Evolutionary conservation across 2,888 invertebrate genomes (phyloP).

Genomic region (Brenthis daphne): DNA sequence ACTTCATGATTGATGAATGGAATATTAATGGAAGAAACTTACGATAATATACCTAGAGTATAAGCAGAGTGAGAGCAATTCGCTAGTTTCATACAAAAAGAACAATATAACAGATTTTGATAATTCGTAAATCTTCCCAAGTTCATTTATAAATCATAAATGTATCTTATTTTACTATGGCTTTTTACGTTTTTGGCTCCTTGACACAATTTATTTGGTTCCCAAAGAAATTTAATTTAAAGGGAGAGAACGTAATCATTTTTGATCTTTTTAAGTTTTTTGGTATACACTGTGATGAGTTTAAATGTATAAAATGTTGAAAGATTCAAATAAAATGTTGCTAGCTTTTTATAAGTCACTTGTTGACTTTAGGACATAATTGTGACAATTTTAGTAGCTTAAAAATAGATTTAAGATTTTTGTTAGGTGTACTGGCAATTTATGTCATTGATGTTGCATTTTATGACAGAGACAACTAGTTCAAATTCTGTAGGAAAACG

Average conservation of each 20-base stretch:
- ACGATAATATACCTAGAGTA: too few species aligned
- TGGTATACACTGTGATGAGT: slow-evolving; percentile 7
- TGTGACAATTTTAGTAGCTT: too few species aligned
- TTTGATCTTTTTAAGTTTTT: slow-evolving; percentile 32
- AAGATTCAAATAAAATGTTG: background rate
- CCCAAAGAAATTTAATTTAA: slow-evolving; percentile 37
- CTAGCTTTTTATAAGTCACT: background rate
- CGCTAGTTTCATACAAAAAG: background rate
- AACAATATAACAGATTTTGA: background rate
- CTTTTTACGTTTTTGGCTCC: slow-evolving; percentile 27
- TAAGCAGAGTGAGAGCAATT: too few species aligned
- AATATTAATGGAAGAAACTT: too few species aligned
- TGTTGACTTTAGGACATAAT: background rate
- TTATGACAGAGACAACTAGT: too few species aligned
- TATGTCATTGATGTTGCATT: too few species aligned
- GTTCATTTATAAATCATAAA: slow-evolving; percentile 18
- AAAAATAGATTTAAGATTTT: too few species aligned
- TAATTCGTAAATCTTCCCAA: background rate
- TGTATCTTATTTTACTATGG: slow-evolving; percentile 19
- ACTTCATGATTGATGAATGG: background rate
- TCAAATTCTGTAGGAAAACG: too few species aligned
- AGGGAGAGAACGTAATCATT: slow-evolving; percentile 23
- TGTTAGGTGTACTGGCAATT: too few species aligned
- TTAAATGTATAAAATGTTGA: background rate
- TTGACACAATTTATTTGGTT: slow-evolving; percentile 36